A percentile compares a stretch with the other conserved stretches of the same genome.
phyloP scores from a whole-genome alignment of 2,113 vertebrate genomes.

The Microtus pennsylvanicus region DNA sequence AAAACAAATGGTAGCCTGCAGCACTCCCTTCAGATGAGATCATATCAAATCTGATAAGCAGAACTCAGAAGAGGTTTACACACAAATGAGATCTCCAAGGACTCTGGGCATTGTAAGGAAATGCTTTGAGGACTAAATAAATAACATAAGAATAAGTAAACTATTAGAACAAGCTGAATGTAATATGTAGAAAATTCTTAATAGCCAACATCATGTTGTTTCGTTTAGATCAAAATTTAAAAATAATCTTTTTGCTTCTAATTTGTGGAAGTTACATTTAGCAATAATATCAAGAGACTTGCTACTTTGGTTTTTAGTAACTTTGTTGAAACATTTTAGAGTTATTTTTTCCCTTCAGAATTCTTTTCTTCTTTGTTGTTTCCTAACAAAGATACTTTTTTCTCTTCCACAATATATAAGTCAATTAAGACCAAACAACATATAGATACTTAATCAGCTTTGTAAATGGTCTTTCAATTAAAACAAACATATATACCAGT shows the following conservation, averaged over 20 bases:
- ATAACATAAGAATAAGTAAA: slow-evolving; percentile 55
- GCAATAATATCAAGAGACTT: not conserved
- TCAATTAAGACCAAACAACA: not conserved
- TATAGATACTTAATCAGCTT: not conserved
- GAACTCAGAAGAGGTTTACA: slow-evolving; percentile 43
- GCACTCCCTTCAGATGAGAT: slow-evolving; percentile 62
- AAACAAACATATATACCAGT: not conserved
- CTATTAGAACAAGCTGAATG: not conserved
- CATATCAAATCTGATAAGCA: slow-evolving; percentile 63
- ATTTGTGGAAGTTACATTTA: slow-evolving; percentile 5
- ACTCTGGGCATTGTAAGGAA: slow-evolving; percentile 17
- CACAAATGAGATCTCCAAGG: slow-evolving; percentile 73
- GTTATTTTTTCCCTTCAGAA: not conserved
- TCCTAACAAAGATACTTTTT: not conserved
- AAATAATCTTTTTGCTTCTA: not conserved
- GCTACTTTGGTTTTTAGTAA: slow-evolving; percentile 8
- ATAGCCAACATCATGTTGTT: slow-evolving; percentile 9
- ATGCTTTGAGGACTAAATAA: slow-evolving; percentile 38
- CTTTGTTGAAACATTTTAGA: not conserved
- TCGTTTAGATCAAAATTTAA: slow-evolving; percentile 22
- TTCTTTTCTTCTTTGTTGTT: not conserved
- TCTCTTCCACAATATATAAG: not conserved
- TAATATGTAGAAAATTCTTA: slow-evolving; percentile 9
- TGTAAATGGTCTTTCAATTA: not conserved
- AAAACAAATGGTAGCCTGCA: slow-evolving; percentile 53